phyloP scores from a whole-genome alignment of 2,888 invertebrate species.

The Cheilosia grossa region DNA sequence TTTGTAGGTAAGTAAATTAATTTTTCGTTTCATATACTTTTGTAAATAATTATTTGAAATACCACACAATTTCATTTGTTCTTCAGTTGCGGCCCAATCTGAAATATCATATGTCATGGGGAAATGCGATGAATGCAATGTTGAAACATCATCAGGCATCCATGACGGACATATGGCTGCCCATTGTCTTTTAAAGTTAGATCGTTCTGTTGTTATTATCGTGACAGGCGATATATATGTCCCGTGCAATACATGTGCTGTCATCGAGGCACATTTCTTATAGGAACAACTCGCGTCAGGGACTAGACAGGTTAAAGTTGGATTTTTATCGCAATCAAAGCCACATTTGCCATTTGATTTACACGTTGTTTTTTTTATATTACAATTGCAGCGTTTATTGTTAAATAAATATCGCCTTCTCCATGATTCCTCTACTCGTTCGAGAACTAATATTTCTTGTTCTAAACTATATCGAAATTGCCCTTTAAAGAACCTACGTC shows the following conservation, averaged over 20 bases:
- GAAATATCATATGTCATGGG: conserved; percentile 10
- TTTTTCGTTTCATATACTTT: conserved; percentile 31
- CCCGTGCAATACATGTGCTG: conserved; percentile 32
- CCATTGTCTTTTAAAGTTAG: conserved; percentile 1
- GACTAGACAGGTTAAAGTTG: conserved; percentile 25
- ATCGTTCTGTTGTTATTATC: background rate
- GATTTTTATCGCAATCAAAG: conserved; percentile 18
- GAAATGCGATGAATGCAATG: conserved; percentile 9
- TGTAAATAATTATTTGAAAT: conserved; percentile 43
- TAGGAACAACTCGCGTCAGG: conserved; percentile 33
- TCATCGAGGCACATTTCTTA: conserved; percentile 35
- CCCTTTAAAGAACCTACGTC: conserved; percentile 31
- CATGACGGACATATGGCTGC: background rate
- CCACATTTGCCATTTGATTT: background rate
- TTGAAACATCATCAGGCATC: background rate
- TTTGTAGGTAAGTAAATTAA: conserved; percentile 38
- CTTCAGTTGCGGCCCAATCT: conserved; percentile 24
- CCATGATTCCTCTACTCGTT: conserved; percentile 27
- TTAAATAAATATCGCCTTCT: conserved; percentile 27
- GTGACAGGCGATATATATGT: background rate
- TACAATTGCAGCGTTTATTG: conserved; percentile 57
- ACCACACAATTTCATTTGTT: conserved; percentile 48
- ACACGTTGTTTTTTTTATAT: conserved; percentile 19
- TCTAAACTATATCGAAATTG: conserved; percentile 30
- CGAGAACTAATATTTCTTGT: conserved; percentile 46